These are phyloP conservation scores for Orchesellides sinensis DNA, from an alignment of 2,888 invertebrate genomes.

Conservation along the genomic window DNA sequence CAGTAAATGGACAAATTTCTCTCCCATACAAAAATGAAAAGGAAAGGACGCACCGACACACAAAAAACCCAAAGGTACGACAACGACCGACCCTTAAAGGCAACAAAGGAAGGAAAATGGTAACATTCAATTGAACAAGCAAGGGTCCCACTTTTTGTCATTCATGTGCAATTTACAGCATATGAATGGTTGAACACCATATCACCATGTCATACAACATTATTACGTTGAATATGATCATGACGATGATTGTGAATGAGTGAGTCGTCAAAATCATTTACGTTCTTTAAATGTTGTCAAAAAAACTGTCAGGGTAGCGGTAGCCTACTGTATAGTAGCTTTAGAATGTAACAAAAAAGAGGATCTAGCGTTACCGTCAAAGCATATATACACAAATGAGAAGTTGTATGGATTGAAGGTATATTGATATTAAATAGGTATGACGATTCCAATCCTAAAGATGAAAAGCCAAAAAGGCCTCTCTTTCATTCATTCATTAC, in stretches of 20 bases:
- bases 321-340: neutral
- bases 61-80: no score
- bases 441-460: neutral
- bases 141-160: conserved; percentile 7
- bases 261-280: conserved; percentile 7
- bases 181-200: conserved; percentile 6
- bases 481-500: conserved; percentile 1
- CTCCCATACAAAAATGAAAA: no score
- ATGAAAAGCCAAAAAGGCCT: conserved; percentile 9
- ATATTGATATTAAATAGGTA: conserved; percentile 7
- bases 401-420: neutral
- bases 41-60: neutral
- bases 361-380: no score
- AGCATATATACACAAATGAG: neutral
- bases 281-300: neutral
- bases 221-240: neutral
- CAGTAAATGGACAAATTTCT: neutral
- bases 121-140: neutral
- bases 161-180: conserved; percentile 2
- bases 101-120: neutral
- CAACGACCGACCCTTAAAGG: neutral
- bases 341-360: neutral
- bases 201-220: neutral
- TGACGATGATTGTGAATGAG: conserved; percentile 6
- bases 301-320: neutral